Conservation (phyloP, 2,113 vertebrate species). For the Aptenodytes patagonicus region DNA sequence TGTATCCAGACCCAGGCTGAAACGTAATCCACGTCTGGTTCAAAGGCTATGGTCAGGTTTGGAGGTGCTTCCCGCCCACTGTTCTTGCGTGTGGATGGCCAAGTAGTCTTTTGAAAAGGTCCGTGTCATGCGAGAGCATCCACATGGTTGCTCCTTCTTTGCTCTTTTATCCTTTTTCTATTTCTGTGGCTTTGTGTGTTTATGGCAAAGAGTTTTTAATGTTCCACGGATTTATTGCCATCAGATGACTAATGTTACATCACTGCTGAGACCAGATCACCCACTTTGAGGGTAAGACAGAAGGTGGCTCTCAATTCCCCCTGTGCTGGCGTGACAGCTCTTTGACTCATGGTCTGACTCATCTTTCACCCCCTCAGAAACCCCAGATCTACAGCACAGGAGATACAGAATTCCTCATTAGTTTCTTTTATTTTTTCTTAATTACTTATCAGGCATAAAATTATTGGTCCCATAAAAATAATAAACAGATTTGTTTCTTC, state of each 20-base stretch:
- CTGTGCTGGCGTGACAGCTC: rapidly evolving
- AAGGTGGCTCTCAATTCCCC: background rate
- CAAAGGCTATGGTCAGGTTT: background rate
- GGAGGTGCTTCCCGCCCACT: background rate
- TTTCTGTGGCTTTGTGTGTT: background rate
- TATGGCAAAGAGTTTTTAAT: background rate
- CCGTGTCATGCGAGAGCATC: background rate
- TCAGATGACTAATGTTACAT: background rate
- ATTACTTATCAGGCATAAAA: background rate
- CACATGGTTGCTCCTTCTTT: background rate
- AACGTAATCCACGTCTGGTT: background rate
- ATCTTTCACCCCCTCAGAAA: background rate
- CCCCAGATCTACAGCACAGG: constrained; percentile 38
- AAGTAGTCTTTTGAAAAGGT: background rate
- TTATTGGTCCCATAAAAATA: background rate
- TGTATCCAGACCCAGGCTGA: background rate
- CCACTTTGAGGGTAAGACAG: constrained; percentile 23
- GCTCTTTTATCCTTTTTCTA: background rate
- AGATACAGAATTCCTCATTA: background rate
- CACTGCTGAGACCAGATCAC: constrained; percentile 27
- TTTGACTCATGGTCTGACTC: constrained; percentile 48
- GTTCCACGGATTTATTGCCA: background rate
- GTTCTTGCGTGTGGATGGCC: background rate
- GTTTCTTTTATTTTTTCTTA: background rate
- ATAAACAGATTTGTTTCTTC: background rate